Evolutionary conservation across 37 sponge, comb jelly and placozoan genomes (phyloP), one percentile per base, ranked within the genome.

Genomic region (Mnemiopsis leidyi): DNA sequence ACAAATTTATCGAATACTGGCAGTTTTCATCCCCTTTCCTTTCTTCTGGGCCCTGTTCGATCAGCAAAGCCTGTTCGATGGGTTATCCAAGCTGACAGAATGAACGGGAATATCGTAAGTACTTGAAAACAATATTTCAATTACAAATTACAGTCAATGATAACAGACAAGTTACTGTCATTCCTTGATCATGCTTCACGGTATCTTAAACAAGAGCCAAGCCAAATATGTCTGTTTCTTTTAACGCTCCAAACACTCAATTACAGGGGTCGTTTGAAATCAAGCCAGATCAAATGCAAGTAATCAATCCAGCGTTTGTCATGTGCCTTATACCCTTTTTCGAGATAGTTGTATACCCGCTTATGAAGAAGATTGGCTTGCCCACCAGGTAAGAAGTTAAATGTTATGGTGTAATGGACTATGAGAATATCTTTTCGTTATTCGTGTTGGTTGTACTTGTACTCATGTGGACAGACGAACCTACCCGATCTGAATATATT

Each of bases 41-140:
- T 69, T 97, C 9, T 98, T 98, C 95, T 98, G 99, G 99, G 95
- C 99, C 21, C 93, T 98, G 67, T 97, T 97, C 95, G 99, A 98
- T 76, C 99, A 98, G 76, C 75, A 71, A 71, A 71, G 75, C 75
- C n/a, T n/a, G 20, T 13, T 28, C 95, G 99, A 0, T 98, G 99
- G 99, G 95, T 96, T 0, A 94, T 98, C 0, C 99, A 98, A 92
- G 99, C 97, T 26, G 69, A 92, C 0, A 34, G 94, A 13, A 97
- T 98, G 97, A 94, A 97, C 83, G 98, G 98, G 30, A 71, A 71
- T 23, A n/a, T 71, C n/a, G 30, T 48, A 48, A 48, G 61, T 48
- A 13, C 5, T 48, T 48, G 61, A 48, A 18, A n/a, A n/a, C n/a
- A n/a, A n/a, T n/a, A n/a, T n/a, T n/a, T n/a, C n/a, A n/a, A n/a